Conservation (phyloP, 2,888 invertebrate genomes). For the Lasius platythorax region DNA sequence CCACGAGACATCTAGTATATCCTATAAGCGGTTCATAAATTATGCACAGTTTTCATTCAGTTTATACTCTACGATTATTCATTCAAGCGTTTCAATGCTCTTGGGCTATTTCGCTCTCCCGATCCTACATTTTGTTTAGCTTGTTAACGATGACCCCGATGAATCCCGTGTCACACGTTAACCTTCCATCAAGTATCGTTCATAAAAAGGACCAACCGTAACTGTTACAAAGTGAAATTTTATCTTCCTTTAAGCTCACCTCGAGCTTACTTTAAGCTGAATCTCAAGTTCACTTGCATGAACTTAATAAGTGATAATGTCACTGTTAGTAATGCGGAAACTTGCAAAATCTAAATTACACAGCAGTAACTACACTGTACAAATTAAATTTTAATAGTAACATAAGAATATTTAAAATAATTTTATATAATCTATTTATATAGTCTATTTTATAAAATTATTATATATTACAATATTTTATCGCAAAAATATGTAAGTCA, state of each 20-base stretch:
- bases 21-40: slow-evolving; percentile 18
- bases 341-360: background rate
- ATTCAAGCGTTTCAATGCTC: slow-evolving; percentile 5
- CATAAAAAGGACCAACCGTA: background rate
- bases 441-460: background rate
- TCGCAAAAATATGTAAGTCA: background rate
- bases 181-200: slow-evolving; percentile 29
- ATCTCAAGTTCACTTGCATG: background rate
- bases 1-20: slow-evolving; percentile 6
- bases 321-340: background rate
- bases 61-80: slow-evolving; percentile 36
- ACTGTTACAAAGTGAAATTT: background rate
- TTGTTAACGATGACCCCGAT: slow-evolving; percentile 30
- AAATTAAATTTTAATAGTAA: slow-evolving; percentile 4
- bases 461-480: background rate
- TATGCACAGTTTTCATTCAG: slow-evolving; percentile 34
- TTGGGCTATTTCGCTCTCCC: slow-evolving; percentile 11
- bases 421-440: too few relatives aligned
- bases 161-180: slow-evolving; percentile 1
- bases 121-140: slow-evolving; percentile 26
- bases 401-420: background rate
- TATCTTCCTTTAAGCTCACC: background rate
- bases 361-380: background rate
- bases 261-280: background rate
- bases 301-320: background rate